Evolutionary conservation across 1,140 invertebrate genomes (phyloP), one percentile per base, ranked within the genome.

Genomic region (Nymphalis io): DNA sequence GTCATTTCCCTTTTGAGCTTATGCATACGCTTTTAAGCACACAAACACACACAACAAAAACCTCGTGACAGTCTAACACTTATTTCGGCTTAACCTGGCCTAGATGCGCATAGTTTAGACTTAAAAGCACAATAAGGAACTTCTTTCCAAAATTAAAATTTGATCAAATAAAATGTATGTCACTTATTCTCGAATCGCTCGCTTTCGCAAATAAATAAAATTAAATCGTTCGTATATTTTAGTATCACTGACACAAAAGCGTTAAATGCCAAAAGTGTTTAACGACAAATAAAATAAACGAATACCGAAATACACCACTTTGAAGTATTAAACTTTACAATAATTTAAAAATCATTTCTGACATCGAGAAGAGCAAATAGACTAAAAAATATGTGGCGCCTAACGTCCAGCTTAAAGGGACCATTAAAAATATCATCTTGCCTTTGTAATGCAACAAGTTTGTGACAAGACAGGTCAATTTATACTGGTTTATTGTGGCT

Each of bases 401-500:
- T 39, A 51, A 48, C 53, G 59, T 55, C 67, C 72, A 66, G 13
- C 61, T 40, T 62, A 73, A 61, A 46, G 39, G 60, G 40, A 61
- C 57, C 60, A 69, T 73, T 51, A 58, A 16, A 16, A 67, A 65
- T 33, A 33, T 48, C 3, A 13, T 3, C 23, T 53, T 58, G 21
- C 55, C 40, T 51, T 42, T 21, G 46, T 55, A 48, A 70, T 48
- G 16, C 33, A 72, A 64, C 69, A 72, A 48, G 69, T 60, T 58
- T 60, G 48, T 44, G 69, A 66, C 60, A 55, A 67, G 68, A 68
- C 55, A 55, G 73, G 18, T 68, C 80, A 74, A 68, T 60, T 39
- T 68, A 80, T 70, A 68, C 68, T 80, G 78, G 81, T 20, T 16
- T 38, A 21, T 5, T 63, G 48, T 58, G 42, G 81, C 73, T 73